A percentile compares a stretch with the other conserved stretches of the same genome.
These are phyloP conservation scores for Synergus laeviventris DNA, from an alignment of 2,888 invertebrate genomes.

Conservation along the genomic window DNA sequence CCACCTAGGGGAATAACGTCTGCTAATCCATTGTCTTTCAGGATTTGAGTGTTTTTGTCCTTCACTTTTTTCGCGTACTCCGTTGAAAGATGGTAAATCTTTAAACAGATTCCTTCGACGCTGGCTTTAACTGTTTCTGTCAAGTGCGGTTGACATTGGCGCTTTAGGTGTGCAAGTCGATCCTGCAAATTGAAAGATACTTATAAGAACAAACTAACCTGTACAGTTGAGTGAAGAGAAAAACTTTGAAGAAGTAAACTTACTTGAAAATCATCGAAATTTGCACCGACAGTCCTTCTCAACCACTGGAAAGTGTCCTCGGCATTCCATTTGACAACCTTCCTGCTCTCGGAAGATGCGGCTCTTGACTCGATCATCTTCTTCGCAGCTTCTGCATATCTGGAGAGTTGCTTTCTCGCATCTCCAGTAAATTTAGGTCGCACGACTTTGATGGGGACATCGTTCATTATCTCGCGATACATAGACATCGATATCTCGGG, in stretches of 20 bases:
- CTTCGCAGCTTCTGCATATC: constrained; percentile 97
- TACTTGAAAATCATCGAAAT: constrained; percentile 93
- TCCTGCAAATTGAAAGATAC: constrained; percentile 61
- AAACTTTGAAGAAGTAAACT: background rate
- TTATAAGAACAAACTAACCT: constrained; percentile 60
- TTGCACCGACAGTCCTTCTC: constrained; percentile 93
- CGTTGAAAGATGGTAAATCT: constrained; percentile 93
- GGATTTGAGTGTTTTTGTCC: constrained; percentile 89
- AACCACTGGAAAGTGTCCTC: constrained; percentile 98
- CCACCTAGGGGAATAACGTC: constrained; percentile 79
- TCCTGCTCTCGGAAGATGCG: constrained; percentile 94
- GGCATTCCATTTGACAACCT: constrained; percentile 99
- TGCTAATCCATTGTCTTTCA: constrained; percentile 91
- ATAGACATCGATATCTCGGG: constrained; percentile 95
- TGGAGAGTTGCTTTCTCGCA: constrained; percentile 94
- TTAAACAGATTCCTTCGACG: constrained; percentile 95
- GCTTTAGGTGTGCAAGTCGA: constrained; percentile 91
- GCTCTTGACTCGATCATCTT: constrained; percentile 96
- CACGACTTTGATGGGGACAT: constrained; percentile 96
- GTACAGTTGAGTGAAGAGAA: background rate
- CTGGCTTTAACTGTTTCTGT: constrained; percentile 96
- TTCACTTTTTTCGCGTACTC: constrained; percentile 94
- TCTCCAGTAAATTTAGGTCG: constrained; percentile 97
- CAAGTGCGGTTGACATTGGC: constrained; percentile 96
- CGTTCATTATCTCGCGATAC: constrained; percentile 98